Base-by-base conservation (phyloP, 2,797 vertebrate genomes). In the Molothrus aeneus region DNA sequence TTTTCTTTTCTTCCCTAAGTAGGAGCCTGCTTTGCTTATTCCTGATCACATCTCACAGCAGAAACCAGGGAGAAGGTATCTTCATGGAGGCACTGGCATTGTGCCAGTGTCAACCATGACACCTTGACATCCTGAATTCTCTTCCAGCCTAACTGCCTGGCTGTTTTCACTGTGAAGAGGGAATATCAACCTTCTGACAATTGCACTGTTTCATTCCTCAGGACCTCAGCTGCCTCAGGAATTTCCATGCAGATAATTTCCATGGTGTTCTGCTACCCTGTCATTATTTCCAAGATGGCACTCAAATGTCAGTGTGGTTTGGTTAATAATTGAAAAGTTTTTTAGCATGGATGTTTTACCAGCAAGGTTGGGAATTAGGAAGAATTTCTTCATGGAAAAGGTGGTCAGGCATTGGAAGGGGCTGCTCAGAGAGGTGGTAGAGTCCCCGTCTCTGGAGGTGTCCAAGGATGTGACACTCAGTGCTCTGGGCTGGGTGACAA, bases 331-430 rank as follows among this genome's bases (percentile, higher is more conserved):
- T 78, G 15, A 18, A 64, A 86, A 54, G 11, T 25, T 84, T 84
- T 21, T 61, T 21, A 48, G 13, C 28, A 40, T 0, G 12, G 7
- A 47, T 32, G 29, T 45, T 65, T 59, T 59, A 11, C n/a, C n/a
- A 65, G 4, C 4, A 11, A 13, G 13, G 0, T 17, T 38, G 36
- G 28, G 1, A 3, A 25, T 65, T 8, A 21, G 11, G 38, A 38
- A 1, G 9, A 51, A 80, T 66, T 36, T 11, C 7, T 31, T 10
- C 31, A 31, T 22, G 7, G 21, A 53, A 60, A 21, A 8, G 11
- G 8, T 24, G 2, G 11, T 20, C 22, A 25, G 13, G 32, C 2
- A 5, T 9, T 26, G 40, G 20, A 68, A 68, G 5, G 26, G 47
- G 12, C 31, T 88, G 47, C 10, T 3, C 47, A 81, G 53, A 14